A percentile compares a stretch with the other conserved stretches of the same genome.
Evolutionary conservation across 1,140 invertebrate species (phyloP).

Genomic region (Physella acuta): DNA sequence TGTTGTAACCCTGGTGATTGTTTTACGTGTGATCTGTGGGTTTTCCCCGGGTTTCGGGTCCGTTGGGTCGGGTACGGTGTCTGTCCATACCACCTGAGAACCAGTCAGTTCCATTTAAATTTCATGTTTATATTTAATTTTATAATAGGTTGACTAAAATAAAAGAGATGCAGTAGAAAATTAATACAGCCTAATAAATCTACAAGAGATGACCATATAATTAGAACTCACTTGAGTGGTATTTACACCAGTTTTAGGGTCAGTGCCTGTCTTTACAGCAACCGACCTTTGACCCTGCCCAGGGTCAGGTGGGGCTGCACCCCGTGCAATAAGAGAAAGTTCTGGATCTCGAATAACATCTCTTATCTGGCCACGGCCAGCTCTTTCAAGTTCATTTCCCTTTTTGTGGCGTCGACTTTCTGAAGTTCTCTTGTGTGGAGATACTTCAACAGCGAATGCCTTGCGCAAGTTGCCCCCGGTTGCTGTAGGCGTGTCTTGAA

Average conservation of each 20-base stretch:
- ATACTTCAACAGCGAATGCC: conserved; percentile 30
- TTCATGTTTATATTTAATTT: no score
- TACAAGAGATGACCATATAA: no score
- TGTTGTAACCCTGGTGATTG: conserved; percentile 45
- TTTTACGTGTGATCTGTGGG: conserved; percentile 44
- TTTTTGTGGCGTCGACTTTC: conserved; percentile 1
- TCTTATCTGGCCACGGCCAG: not conserved
- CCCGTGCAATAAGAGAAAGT: conserved; percentile 31
- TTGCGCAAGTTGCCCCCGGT: conserved; percentile 31
- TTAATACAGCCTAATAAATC: no score
- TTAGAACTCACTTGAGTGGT: conserved; percentile 38
- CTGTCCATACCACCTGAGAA: conserved; percentile 37
- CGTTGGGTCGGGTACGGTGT: conserved; percentile 39
- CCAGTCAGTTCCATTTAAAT: no score
- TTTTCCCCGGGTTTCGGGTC: conserved; percentile 38
- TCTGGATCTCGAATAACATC: conserved; percentile 13
- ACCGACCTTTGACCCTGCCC: conserved; percentile 39
- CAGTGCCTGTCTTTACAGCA: conserved; percentile 38
- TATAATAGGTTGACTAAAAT: no score
- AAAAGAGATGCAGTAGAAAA: no score
- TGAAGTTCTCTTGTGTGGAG: conserved; percentile 11
- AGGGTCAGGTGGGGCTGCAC: conserved; percentile 34
- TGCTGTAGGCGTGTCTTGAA: conserved; percentile 37
- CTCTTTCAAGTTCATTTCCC: conserved; percentile 3
- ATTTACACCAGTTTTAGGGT: conserved; percentile 38